These are phyloP conservation scores for Neoitamus cyanurus DNA, from an alignment of 2,888 invertebrate genomes.

Conservation along the genomic window DNA sequence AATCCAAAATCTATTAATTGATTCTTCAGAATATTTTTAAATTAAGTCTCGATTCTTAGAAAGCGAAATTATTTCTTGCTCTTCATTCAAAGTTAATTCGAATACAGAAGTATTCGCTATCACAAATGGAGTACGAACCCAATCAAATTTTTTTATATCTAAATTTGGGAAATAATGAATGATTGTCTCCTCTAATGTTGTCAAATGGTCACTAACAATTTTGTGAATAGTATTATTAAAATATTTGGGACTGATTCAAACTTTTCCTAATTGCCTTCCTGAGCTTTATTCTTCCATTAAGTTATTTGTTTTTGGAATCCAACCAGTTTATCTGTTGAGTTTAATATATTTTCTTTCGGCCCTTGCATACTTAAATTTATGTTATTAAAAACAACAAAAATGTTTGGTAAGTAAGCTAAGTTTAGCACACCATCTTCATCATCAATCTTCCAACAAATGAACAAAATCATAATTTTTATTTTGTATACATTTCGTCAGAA, in stretches of 20 bases:
- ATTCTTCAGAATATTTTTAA: conserved; percentile 47
- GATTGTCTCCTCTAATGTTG: conserved; percentile 50
- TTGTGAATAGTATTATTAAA: conserved; percentile 47
- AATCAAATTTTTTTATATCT: conserved; percentile 52
- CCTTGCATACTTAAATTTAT: conserved; percentile 47
- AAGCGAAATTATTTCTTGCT: conserved; percentile 50
- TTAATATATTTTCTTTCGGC: conserved; percentile 48
- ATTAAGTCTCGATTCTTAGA: conserved; percentile 52
- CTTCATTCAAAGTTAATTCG: conserved; percentile 46
- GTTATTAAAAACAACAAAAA: conserved; percentile 42
- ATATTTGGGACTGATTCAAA: conserved; percentile 45
- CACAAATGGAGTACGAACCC: conserved; percentile 49
- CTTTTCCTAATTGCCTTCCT: conserved; percentile 37
- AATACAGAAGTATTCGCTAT: conserved; percentile 40
- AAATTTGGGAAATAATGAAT: conserved; percentile 49
- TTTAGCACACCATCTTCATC: too few relatives aligned
- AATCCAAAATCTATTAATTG: conserved; percentile 53
- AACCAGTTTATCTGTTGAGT: conserved; percentile 42
- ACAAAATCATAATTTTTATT: too few relatives aligned
- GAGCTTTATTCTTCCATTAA: conserved; percentile 45
- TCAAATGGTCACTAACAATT: conserved; percentile 52
- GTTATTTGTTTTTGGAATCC: conserved; percentile 42
- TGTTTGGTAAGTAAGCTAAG: too few relatives aligned
- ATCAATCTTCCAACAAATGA: too few relatives aligned
- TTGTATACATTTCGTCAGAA: too few relatives aligned